Base-by-base conservation (phyloP, 2,888 invertebrate genomes). In the Yponomeuta plumbellus region DNA sequence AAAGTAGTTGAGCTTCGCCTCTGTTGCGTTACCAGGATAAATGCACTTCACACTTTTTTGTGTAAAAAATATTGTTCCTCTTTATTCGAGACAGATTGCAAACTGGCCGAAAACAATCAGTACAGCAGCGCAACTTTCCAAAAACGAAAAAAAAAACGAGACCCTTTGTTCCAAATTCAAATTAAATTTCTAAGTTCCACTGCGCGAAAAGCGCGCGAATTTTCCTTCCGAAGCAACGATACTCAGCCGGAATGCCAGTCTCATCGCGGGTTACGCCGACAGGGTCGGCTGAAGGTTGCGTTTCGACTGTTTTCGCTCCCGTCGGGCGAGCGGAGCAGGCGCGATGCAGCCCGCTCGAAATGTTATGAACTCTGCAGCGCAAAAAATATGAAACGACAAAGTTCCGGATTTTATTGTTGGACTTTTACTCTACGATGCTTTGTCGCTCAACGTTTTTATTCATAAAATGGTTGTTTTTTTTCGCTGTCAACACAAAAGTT, bases 261-360 rank as follows among this genome's bases (percentile, higher is more conserved):
- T 52, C 44, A 52, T 52, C 44, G 44, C 44, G 44, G 44, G 44
- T 17, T 34, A 34, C 17, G 17, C 17, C 17, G 44, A 52, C 44
- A 52, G 44, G 44, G 44, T 17, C 44, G 44, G 13, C 44, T 17
- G 44, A 52, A 52, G 44, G 44, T 52, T 52, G 44, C 13, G 44
- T 52, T 52, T 52, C 44, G 44, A 52, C 44, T 52, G 44, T 52
- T 52, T 52, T 52, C 44, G 44, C 44, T 52, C 44, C 44, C 44
- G 8, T 17, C 44, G 44, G 17, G 44, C 44, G 17, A 52, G 44
- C 44, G 44, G 44, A 52, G 44, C 44, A 52, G 17, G 44, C 44
- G 44, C 44, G 44, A 17, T 52, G 44, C 44, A 52, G 44, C 10
- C 17, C 44, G 44, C 44, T 17, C 44, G 44, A 52, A 52, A 52